These are phyloP conservation scores for Biston stratarius DNA, from an alignment of 2,888 invertebrate genomes.

Conservation along the genomic window DNA sequence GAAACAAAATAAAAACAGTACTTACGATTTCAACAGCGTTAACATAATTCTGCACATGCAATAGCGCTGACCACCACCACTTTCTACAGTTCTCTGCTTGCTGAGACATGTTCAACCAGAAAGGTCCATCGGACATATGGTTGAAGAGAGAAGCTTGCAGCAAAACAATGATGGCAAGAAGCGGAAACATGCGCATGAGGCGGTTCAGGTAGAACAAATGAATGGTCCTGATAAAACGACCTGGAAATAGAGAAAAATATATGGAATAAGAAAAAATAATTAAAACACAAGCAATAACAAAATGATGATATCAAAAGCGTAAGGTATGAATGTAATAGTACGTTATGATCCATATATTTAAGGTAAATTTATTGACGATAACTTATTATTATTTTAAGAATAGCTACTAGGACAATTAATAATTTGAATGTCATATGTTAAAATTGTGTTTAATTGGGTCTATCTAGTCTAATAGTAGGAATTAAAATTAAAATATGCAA, in stretches of 20 bases:
- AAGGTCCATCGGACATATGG: slow-evolving; percentile 62
- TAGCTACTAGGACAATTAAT: no score
- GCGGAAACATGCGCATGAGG: slow-evolving; percentile 63
- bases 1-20: slow-evolving; percentile 10
- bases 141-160: slow-evolving; percentile 62
- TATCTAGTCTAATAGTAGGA: slow-evolving; percentile 4
- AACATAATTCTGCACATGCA: slow-evolving; percentile 82
- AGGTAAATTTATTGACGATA: no score
- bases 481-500: background rate
- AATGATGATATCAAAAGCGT: no score
- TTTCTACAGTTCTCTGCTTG: slow-evolving; percentile 64
- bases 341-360: no score
- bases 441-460: background rate
- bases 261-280: background rate
- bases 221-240: slow-evolving; percentile 56
- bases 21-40: slow-evolving; percentile 58
- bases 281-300: background rate
- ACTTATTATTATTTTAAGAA: no score
- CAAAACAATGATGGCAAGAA: slow-evolving; percentile 59
- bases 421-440: no score
- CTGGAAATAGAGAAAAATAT: slow-evolving; percentile 50
- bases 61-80: slow-evolving; percentile 80
- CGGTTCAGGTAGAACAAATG: slow-evolving; percentile 65
- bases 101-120: slow-evolving; percentile 75
- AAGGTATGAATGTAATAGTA: no score